Evolutionary conservation across 2,888 invertebrate species (phyloP), one percentile per base, ranked within the genome.

Genomic region (Chymomyza caudatula): DNA sequence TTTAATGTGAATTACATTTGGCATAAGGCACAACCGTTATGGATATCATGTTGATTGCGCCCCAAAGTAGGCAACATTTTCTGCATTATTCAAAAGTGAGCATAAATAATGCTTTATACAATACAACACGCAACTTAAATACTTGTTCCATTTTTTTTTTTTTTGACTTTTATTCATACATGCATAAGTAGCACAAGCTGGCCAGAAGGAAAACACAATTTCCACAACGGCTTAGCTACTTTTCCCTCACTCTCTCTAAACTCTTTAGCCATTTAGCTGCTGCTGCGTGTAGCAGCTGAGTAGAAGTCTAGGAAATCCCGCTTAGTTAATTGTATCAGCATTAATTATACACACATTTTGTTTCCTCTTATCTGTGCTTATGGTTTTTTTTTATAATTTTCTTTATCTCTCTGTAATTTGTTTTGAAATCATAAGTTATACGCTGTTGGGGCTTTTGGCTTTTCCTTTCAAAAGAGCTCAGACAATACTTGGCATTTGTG

Each of bases 1-100:
- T 85, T 37, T 37, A 37, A 37, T 37, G 29, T 37, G 29, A 37
- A 37, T 37, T 37, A 37, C 29, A 37, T 37, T 37, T 37, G 29
- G 29, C 29, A 37, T 37, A 37, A 37, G 29, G 29, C 29, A 37
- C n/a, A 37, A 37, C 29, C 11, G 29, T 37, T 37, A 37, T 37
- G 29, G 11, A 37, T 37, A 11, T 11, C 11, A 37, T 37, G 29
- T 37, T 37, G 29, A 37, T 11, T 37, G 29, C 29, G 29, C 29
- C 29, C 8, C 29, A 37, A 37, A 37, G 29, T 37, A 37, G 29
- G 29, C 29, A 37, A 37, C 29, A 37, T 37, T 37, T 37, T 37
- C 11, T 37, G 29, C 8, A 37, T 37, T 37, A 37, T 37, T 11
- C 11, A 37, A 37, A 37, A 37, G 29, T 37, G 29, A 37, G 29